These are phyloP conservation scores for Stenichneumon culpator DNA, from an alignment of 2,888 invertebrate genomes.

Conservation along the genomic window DNA sequence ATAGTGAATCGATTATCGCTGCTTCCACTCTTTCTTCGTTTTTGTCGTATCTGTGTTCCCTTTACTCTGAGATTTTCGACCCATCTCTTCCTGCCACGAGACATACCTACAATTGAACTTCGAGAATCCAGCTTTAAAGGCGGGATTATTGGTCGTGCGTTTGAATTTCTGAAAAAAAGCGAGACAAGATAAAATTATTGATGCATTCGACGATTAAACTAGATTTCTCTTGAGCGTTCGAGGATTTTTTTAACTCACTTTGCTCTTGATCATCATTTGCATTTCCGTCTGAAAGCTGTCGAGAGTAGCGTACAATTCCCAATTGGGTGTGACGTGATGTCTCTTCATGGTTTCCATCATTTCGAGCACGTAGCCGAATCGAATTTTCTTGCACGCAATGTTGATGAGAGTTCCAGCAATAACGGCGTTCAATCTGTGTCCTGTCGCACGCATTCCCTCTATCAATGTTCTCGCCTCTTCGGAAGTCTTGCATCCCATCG, in stretches of 20 bases:
- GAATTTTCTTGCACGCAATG: constrained; percentile 87
- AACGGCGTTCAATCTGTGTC: constrained; percentile 90
- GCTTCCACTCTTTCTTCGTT: not conserved
- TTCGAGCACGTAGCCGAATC: constrained; percentile 90
- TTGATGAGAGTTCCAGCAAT: constrained; percentile 91
- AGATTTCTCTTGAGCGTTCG: not conserved
- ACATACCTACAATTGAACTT: constrained; percentile 74
- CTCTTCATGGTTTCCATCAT: constrained; percentile 89
- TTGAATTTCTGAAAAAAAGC: constrained; percentile 60
- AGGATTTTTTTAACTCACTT: constrained; percentile 67
- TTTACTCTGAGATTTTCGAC: constrained; percentile 33
- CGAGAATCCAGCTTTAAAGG: constrained; percentile 70
- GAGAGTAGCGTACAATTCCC: constrained; percentile 86
- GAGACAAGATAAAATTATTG: not conserved
- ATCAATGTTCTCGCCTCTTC: constrained; percentile 89
- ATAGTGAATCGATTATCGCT: not conserved
- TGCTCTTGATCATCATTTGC: constrained; percentile 68
- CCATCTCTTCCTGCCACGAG: constrained; percentile 70
- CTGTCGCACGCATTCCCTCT: constrained; percentile 89
- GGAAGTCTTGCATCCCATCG: constrained; percentile 91
- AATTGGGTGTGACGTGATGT: constrained; percentile 88
- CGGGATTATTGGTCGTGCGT: constrained; percentile 49
- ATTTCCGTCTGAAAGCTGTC: constrained; percentile 75
- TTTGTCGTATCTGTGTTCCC: constrained; percentile 16
- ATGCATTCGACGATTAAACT: not conserved